Evolutionary conservation across 2,113 vertebrate species (phyloP).

Genomic region (Microtus pennsylvanicus): DNA sequence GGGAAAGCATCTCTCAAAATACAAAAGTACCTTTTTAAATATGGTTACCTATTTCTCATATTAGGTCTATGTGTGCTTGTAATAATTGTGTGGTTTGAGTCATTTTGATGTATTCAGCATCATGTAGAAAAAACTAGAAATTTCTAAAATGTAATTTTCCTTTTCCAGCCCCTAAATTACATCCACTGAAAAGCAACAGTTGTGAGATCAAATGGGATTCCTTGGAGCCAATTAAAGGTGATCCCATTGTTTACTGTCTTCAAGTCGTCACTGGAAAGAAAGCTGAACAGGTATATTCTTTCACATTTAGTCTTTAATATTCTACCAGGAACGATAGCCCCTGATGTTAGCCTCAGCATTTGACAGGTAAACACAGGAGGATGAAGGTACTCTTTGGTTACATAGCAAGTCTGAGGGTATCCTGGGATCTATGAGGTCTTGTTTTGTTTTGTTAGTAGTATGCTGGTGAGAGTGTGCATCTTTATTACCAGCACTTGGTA

Average conservation of each 20-base stretch:
- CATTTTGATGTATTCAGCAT: neutral
- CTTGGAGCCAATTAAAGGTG: constrained; percentile 89
- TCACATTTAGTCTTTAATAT: neutral
- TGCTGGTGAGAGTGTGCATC: neutral
- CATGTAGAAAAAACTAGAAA: neutral
- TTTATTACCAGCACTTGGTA: neutral
- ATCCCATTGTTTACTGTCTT: constrained; percentile 90
- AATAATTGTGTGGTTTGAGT: neutral
- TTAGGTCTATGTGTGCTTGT: neutral
- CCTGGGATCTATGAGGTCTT: neutral
- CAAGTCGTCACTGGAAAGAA: constrained; percentile 88
- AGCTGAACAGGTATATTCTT: constrained; percentile 86
- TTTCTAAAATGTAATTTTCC: constrained; percentile 32
- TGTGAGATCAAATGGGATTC: constrained; percentile 90
- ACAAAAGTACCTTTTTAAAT: neutral
- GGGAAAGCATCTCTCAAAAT: neutral
- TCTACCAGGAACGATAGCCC: neutral
- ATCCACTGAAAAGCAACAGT: constrained; percentile 84
- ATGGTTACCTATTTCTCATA: neutral
- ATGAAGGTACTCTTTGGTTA: neutral
- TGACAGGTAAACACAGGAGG: neutral
- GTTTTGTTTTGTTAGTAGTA: no score
- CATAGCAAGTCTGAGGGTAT: neutral
- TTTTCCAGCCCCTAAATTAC: constrained; percentile 87
- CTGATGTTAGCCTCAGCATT: neutral